Evolutionary conservation across 1,140 invertebrate genomes (phyloP), one percentile per base, ranked within the genome.

Genomic region (Drosophila kohkoa): DNA sequence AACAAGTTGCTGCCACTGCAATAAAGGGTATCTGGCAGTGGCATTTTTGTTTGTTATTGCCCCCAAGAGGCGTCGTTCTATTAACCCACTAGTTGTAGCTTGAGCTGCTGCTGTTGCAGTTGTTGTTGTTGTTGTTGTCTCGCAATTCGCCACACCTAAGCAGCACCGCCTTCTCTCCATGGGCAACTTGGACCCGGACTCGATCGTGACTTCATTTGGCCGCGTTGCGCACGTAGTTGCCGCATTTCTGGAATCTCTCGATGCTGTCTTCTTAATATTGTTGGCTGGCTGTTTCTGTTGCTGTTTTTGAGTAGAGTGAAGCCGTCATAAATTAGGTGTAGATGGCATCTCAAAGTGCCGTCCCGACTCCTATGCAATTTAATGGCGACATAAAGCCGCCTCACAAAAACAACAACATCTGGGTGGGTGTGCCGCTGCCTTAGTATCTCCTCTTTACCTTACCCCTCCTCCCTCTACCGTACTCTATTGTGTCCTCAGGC

Each of bases 331-430:
- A 87, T 87, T 80, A 87, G 81, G 69, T 88, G 83, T 64, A 87
- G 83, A 88, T 87, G 81, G 80, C 71, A 87, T 87, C 83, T 87
- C 60, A 88, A 88, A 87, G 85, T 73, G 72, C 79, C 80, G 83
- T 78, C 69, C 68, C 75, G 63, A 15, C n/a, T 45, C 46, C 75
- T 67, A 54, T 55, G 62, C 71, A 75, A 70, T 71, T 81, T 73
- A 77, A 77, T 81, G 73, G 79, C 67, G 48, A 77, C 75, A 51
- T 54, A 51, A 57, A 13, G 52, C 43, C 43, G 16, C 35, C 63
- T 16, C n/a, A 38, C 7, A 5, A 5, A 15, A 45, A 30, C 43
- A 46, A 49, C 48, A 41, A 66, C 7, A 48, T 8, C 54, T 38
- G 11, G 4, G 28, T 73, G 54, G 70, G 55, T 35, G 46, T 51